Percentiles rank a stretch among this genome's conserved stretches.
phyloP scores from a whole-genome alignment of 2,888 invertebrate species.

The Tinea pellionella region DNA sequence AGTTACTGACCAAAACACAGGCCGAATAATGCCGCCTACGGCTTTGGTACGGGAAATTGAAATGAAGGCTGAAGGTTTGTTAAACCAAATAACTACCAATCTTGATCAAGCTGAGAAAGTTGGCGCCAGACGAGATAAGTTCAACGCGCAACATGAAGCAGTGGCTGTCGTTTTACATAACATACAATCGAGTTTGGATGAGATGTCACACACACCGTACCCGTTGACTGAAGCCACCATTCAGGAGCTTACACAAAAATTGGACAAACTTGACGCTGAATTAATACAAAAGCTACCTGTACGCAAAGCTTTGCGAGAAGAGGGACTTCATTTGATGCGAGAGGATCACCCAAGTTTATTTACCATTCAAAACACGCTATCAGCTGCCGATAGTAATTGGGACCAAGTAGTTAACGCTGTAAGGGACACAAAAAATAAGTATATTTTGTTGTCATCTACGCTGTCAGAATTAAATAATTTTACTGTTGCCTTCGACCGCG shows the following conservation, averaged over 20 bases:
- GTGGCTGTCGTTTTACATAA: constrained; percentile 74
- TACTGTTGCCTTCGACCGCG: constrained; percentile 75
- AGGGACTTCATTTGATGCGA: constrained; percentile 83
- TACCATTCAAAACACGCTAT: constrained; percentile 81
- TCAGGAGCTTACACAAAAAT: constrained; percentile 57
- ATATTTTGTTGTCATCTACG: constrained; percentile 77
- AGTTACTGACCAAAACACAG: constrained; percentile 77
- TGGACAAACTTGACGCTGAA: constrained; percentile 67
- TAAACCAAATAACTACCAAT: constrained; percentile 75
- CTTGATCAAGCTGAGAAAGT: constrained; percentile 77
- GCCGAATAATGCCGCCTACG: constrained; percentile 78
- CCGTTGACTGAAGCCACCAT: constrained; percentile 58
- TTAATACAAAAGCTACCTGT: constrained; percentile 71
- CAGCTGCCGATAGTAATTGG: constrained; percentile 83
- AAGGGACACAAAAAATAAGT: constrained; percentile 79
- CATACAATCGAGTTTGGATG: constrained; percentile 67
- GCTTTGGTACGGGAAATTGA: constrained; percentile 80
- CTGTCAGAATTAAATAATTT: constrained; percentile 81
- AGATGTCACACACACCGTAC: constrained; percentile 62
- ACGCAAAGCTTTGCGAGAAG: constrained; percentile 80
- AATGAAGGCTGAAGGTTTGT: constrained; percentile 74
- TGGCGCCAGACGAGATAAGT: constrained; percentile 81
- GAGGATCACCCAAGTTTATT: constrained; percentile 85
- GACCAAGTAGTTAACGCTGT: constrained; percentile 82
- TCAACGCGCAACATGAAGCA: constrained; percentile 78